Base-by-base conservation (phyloP, 2,888 invertebrate species). In the Choreutis nemorana region DNA sequence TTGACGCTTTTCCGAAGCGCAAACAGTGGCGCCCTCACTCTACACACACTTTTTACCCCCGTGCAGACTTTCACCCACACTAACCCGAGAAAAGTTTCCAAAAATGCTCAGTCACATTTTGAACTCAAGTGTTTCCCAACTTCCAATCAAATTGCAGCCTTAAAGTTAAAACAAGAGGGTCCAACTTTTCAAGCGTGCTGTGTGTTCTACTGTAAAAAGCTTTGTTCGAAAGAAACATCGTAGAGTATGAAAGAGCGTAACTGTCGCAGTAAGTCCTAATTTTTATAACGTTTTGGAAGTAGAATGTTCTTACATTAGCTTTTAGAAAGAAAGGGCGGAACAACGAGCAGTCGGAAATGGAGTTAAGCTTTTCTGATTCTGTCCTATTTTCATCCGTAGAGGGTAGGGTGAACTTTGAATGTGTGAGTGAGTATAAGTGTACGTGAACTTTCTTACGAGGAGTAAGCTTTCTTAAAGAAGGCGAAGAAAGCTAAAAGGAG, bases 401-500 rank as follows among this genome's bases (percentile, higher is more conserved):
- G 46, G 46, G 41, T 37, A 34, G 35, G 29, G 25, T 33, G 22
- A 26, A 16, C 35, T 42, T 34, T 36, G 28, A 34, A 30, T 55
- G 60, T 59, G 56, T 62, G 66, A 23, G 62, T 59, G 36, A 35
- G 39, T 41, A 40, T 44, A 49, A 42, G 50, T 47, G 45, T 55
- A 55, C 49, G 53, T 48, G 54, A 63, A 66, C 61, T 71, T 75
- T 77, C 75, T 77, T 70, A 55, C 43, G 59, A 60, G 64, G 55
- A 58, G 59, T 61, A 52, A 42, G 50, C 54, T 70, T 77, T 73
- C 73, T 71, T 75, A 77, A n/a, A 70, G 70, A 73, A 77, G 50
- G 61, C 58, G 67, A 75, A 77, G 73, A 75, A 78, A 72, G 48
- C 55, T 59, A 62, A 72, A 77, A 73, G 72, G 73, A 65, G 48